Evolutionary conservation across 2,113 vertebrate species (phyloP).

Genomic region (Equus przewalskii): DNA sequence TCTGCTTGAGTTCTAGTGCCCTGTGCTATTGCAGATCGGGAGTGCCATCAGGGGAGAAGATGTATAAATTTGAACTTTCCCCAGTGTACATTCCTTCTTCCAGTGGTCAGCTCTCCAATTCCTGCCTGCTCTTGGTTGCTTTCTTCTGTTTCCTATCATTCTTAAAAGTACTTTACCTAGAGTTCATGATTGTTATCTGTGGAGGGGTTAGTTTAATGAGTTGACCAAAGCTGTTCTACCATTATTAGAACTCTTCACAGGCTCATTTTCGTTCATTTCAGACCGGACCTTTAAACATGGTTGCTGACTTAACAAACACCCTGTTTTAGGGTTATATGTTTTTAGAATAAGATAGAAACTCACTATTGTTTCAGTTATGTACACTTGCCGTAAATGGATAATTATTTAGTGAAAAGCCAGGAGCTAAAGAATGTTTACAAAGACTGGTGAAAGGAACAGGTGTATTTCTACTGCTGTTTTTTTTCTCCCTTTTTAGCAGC

Average conservation of each 20-base stretch:
- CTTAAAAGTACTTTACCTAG: not conserved
- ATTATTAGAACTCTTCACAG: not conserved
- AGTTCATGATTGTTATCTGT: not conserved
- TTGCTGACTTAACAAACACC: not conserved
- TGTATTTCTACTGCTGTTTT: not conserved
- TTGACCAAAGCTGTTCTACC: not conserved
- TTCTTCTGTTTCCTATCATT: not conserved
- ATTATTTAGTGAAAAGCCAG: not conserved
- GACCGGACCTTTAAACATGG: not conserved
- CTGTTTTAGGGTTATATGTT: not conserved
- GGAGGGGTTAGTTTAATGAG: not conserved
- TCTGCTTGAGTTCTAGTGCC: not conserved
- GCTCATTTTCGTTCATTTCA: slow-evolving; percentile 22
- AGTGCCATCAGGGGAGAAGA: not conserved
- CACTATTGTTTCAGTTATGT: not conserved
- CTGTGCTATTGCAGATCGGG: not conserved
- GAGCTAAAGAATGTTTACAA: not conserved
- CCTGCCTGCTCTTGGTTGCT: not conserved
- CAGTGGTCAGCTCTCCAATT: not conserved
- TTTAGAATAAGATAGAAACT: slow-evolving; percentile 24
- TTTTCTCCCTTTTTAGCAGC: not conserved
- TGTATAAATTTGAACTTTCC: not conserved
- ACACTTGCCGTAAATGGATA: not conserved
- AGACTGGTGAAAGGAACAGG: not conserved
- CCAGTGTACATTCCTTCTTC: not conserved